These are phyloP conservation scores for Platyura marginata DNA, from an alignment of 1,140 invertebrate genomes.

Conservation along the genomic window DNA sequence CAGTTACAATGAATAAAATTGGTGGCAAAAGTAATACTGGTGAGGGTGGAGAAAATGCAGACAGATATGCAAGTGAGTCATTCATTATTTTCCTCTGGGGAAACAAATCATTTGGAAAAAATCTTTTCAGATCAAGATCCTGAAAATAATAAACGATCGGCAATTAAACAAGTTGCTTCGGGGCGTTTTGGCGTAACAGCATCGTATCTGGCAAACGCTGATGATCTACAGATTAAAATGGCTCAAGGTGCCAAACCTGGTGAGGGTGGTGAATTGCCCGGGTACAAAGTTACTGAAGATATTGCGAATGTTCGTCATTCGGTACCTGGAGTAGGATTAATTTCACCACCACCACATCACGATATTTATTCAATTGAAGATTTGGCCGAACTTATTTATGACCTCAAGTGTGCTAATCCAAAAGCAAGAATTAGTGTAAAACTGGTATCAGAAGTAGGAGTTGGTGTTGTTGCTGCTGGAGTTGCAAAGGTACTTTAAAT, in stretches of 20 bases:
- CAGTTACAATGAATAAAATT: constrained; percentile 93
- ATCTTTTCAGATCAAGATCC: constrained; percentile 41
- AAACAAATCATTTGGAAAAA: background rate
- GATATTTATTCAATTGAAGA: constrained; percentile 99
- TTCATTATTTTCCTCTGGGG: background rate
- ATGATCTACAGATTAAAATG: constrained; percentile 96
- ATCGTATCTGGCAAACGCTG: constrained; percentile 88
- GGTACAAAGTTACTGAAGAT: constrained; percentile 71
- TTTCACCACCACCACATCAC: constrained; percentile 97
- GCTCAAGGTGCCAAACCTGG: constrained; percentile 96
- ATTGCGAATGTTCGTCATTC: constrained; percentile 92
- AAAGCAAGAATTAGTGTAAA: constrained; percentile 91
- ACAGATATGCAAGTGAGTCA: constrained; percentile 50
- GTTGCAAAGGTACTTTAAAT: constrained; percentile 67
- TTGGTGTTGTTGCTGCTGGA: constrained; percentile 93
- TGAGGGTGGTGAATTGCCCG: constrained; percentile 84
- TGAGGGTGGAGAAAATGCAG: constrained; percentile 83
- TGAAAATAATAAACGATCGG: constrained; percentile 53
- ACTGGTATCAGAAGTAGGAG: constrained; percentile 94
- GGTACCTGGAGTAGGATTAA: constrained; percentile 91
- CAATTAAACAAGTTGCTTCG: constrained; percentile 88
- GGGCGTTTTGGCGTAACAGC: constrained; percentile 97
- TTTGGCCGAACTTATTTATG: constrained; percentile 94
- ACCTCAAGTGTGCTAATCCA: constrained; percentile 95
- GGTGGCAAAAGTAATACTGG: constrained; percentile 95